Percentiles rank a stretch among this genome's conserved stretches.
phyloP scores from a whole-genome alignment of 2,888 invertebrate genomes.

The Callinectes sapidus region DNA sequence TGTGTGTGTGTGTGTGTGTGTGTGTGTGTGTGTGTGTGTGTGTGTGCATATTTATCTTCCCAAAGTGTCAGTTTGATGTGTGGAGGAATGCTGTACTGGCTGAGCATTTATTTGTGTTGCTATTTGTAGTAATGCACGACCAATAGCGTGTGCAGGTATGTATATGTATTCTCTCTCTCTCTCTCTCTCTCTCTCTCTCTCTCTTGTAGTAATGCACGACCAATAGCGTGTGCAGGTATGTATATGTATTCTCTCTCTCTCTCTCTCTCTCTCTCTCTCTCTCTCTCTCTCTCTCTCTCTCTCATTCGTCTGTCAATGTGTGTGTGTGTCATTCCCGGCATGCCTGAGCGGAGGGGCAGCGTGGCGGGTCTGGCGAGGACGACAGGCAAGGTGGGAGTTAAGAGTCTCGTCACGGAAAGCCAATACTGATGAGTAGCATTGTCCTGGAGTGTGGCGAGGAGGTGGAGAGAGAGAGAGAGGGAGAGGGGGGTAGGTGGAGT shows the following conservation, averaged over 20 bases:
- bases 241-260: neutral
- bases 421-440: constrained; percentile 7
- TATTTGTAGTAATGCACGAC: neutral
- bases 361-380: constrained; percentile 13
- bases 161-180: constrained; percentile 31
- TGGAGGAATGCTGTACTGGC: neutral
- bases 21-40: neutral
- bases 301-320: constrained; percentile 4
- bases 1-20: too few relatives aligned
- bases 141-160: neutral
- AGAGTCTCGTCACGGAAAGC: neutral
- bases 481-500: neutral
- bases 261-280: neutral
- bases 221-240: too few relatives aligned
- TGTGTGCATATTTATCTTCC: too few relatives aligned
- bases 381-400: neutral
- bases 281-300: neutral
- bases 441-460: constrained; percentile 11
- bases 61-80: neutral
- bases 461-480: neutral
- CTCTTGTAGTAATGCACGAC: too few relatives aligned
- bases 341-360: neutral
- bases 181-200: constrained; percentile 27
- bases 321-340: neutral
- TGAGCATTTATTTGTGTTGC: neutral